These are phyloP conservation scores for Ciconia stormi DNA, from an alignment of 2,113 vertebrate species.

Conservation along the genomic window DNA sequence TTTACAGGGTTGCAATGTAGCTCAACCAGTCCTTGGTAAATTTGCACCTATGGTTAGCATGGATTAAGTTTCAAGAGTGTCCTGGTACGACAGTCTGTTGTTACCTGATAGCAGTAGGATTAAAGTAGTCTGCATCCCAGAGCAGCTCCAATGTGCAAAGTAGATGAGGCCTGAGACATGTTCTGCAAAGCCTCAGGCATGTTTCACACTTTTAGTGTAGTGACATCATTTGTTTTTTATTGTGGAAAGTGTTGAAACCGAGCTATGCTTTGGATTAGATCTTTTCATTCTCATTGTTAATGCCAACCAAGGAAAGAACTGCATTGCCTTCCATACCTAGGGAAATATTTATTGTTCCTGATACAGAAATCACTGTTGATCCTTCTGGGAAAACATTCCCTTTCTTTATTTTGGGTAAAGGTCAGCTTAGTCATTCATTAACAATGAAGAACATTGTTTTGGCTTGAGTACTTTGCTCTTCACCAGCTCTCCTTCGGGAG, in stretches of 20 bases:
- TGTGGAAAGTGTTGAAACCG: not conserved
- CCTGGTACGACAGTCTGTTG: not conserved
- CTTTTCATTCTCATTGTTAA: not conserved
- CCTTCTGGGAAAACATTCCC: not conserved
- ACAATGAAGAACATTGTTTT: not conserved
- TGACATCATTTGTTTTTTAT: not conserved
- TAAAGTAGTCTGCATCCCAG: not conserved
- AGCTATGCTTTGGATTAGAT: not conserved
- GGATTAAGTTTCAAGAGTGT: not conserved
- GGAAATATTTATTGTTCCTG: not conserved
- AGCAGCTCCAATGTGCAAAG: not conserved
- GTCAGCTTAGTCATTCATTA: constrained; percentile 36
- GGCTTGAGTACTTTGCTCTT: not conserved
- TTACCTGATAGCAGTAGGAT: constrained; percentile 4
- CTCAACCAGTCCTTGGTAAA: not conserved
- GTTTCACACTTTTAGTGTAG: not conserved
- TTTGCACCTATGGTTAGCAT: not conserved
- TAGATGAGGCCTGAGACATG: not conserved
- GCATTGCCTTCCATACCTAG: not conserved
- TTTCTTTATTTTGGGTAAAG: constrained; percentile 13
- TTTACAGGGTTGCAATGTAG: not conserved
- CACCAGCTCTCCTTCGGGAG: fast-evolving
- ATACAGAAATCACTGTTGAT: not conserved
- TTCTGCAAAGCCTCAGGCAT: constrained; percentile 11
- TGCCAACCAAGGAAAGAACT: not conserved